phyloP scores from a whole-genome alignment of 92 coral and sea anemone genomes.

The Epizoanthus ramosus region DNA sequence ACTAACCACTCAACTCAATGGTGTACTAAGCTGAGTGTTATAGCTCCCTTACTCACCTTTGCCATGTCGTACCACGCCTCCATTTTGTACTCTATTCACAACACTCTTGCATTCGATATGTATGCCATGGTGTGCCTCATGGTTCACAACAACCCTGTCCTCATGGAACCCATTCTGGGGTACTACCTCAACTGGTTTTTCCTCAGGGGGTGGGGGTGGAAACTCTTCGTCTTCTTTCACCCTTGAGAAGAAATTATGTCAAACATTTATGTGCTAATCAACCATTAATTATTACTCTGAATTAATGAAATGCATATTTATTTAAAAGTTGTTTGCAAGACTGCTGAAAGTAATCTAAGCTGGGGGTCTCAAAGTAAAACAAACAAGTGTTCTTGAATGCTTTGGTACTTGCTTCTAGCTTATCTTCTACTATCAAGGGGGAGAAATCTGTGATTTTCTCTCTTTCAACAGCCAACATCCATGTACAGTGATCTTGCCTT shows the following conservation, averaged over 20 bases:
- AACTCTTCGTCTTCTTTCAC: slow-evolving; percentile 47
- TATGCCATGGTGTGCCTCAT: slow-evolving; percentile 20
- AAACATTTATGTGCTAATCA: neutral
- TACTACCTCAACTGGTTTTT: slow-evolving; percentile 20
- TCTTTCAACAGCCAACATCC: too few relatives aligned
- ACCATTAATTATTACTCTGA: neutral
- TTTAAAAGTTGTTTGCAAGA: too few relatives aligned
- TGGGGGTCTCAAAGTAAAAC: neutral
- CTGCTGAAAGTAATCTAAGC: neutral
- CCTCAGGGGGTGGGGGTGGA: slow-evolving; percentile 39
- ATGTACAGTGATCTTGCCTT: too few relatives aligned
- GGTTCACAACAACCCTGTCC: slow-evolving; percentile 35
- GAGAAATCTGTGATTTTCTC: too few relatives aligned
- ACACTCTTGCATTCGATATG: slow-evolving; percentile 63
- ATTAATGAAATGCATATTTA: neutral
- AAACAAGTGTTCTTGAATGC: neutral
- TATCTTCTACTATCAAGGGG: neutral
- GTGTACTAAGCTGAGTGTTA: too few relatives aligned
- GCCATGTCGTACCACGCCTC: slow-evolving; percentile 69
- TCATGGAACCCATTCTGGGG: slow-evolving; percentile 75
- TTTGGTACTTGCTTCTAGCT: neutral
- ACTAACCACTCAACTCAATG: too few relatives aligned
- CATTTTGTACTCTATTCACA: slow-evolving; percentile 77
- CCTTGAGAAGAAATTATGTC: neutral
- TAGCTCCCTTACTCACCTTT: slow-evolving; percentile 61